Conservation (phyloP, 64 coral and sea anemone genomes). For the Porites lutea region DNA sequence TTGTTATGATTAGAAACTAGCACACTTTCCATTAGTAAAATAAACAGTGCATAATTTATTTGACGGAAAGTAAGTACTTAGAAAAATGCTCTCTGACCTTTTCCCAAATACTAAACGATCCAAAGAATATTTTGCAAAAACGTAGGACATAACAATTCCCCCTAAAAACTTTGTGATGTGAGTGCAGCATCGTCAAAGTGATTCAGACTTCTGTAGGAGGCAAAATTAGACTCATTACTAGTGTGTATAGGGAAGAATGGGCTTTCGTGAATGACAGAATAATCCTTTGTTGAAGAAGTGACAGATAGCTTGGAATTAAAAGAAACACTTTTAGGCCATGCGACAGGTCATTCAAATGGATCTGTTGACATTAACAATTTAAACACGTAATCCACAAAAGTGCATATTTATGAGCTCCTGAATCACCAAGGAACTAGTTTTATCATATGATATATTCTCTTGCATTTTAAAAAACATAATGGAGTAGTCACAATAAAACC, state of each 20-base stretch:
- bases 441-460: neutral
- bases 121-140: neutral
- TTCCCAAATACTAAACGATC: neutral
- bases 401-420: constrained; percentile 8
- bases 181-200: neutral
- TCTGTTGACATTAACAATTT: constrained; percentile 35
- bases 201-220: neutral
- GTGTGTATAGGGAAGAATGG: neutral
- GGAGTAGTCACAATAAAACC: no score
- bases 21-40: constrained; percentile 48
- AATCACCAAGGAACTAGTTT: constrained; percentile 18
- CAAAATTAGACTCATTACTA: neutral
- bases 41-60: constrained; percentile 52
- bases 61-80: constrained; percentile 37
- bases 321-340: constrained; percentile 13
- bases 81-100: constrained; percentile 47
- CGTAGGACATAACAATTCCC: neutral
- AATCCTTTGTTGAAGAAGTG: constrained; percentile 46
- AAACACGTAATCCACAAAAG: constrained; percentile 27
- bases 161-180: neutral
- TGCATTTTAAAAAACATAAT: no score
- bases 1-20: constrained; percentile 23
- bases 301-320: constrained; percentile 36
- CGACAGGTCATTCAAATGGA: constrained; percentile 33
- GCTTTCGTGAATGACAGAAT: constrained; percentile 41